Base-by-base conservation (phyloP, 2,113 vertebrate genomes). In the Oxyura jamaicensis region DNA sequence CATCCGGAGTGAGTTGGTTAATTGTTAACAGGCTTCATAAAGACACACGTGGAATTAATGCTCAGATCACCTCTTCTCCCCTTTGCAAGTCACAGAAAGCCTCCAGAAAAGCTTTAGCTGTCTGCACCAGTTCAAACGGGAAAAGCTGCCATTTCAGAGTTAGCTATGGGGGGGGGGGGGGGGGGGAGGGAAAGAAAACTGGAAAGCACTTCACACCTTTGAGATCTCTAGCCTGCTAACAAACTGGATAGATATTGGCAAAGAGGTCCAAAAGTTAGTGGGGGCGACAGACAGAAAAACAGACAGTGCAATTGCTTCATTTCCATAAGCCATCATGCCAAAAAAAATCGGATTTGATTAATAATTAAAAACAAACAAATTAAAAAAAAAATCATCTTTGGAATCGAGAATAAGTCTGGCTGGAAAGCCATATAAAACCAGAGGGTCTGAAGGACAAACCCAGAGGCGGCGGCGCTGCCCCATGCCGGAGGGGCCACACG, bases 261-360 rank as follows among this genome's bases (percentile, higher is more conserved):
- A 78, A 90, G 76, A 83, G 52, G 80, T 92, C 88, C 80, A 91
- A 92, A 97, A 96, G 90, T 93, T 94, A 71, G 88, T 90, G 73
- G 88, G 88, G 88, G 94, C 3, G 83, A 94, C 88, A 96, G 95
- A 93, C 88, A 96, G 90, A 91, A 91, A 80, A 93, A 85, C 72
- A 95, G 92, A 74, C 73, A 93, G 88, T 71, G 80, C 76, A 93
- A 88, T 90, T 88, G 52, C 69, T 93, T 92, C 68, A 88, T 93
- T 91, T 91, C 93, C 86, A 91, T 88, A 93, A 92, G 68, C 0
- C 0, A 75, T 44, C 68, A 50, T 90, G 88, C 75, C 33, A 80
- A 93, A 94, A 93, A 8, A n/a, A 44, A 44, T 60, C 69, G 82
- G 53, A 79, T 89, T 77, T 79, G 56, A 95, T 92, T 91, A 84